Conservation (phyloP, 2,113 vertebrate species). For the Panthera leo region DNA sequence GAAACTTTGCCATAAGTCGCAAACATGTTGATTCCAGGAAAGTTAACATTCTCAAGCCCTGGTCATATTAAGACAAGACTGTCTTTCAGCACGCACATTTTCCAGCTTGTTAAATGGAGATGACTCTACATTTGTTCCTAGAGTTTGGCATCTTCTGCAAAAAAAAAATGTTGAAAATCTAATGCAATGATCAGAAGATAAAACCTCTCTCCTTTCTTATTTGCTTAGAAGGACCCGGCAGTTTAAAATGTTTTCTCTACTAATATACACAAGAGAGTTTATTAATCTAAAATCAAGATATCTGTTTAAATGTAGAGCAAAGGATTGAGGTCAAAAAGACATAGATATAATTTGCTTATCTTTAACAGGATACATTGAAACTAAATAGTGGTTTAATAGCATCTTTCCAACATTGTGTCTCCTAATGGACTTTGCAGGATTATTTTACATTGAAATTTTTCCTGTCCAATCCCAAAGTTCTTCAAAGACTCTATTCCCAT, state of each 20-base stretch:
- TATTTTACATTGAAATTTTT: slow-evolving; percentile 87
- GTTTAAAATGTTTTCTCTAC: slow-evolving; percentile 66
- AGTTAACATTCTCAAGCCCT: not conserved
- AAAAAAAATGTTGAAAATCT: slow-evolving; percentile 34
- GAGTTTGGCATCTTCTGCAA: slow-evolving; percentile 42
- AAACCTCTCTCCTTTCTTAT: slow-evolving; percentile 54
- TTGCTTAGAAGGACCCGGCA: slow-evolving; percentile 40
- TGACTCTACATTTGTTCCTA: slow-evolving; percentile 19
- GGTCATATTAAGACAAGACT: not conserved
- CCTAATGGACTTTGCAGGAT: slow-evolving; percentile 80
- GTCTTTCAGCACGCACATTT: slow-evolving; percentile 24
- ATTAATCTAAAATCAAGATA: slow-evolving; percentile 64
- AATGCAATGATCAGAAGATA: slow-evolving; percentile 55
- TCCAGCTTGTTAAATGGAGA: slow-evolving; percentile 57
- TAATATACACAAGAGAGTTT: slow-evolving; percentile 37
- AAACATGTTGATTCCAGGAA: slow-evolving; percentile 6
- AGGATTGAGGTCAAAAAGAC: slow-evolving; percentile 58
- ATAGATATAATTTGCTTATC: slow-evolving; percentile 67
- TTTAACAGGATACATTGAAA: slow-evolving; percentile 71
- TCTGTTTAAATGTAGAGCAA: slow-evolving; percentile 67
- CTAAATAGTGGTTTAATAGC: slow-evolving; percentile 82
- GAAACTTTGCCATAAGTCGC: slow-evolving; percentile 40
- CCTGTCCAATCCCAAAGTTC: slow-evolving; percentile 84
- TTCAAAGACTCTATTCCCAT: slow-evolving; percentile 51
- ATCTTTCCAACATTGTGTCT: slow-evolving; percentile 81